These are phyloP conservation scores for Pterocles gutturalis DNA, from an alignment of 2,113 vertebrate species.

Conservation along the genomic window DNA sequence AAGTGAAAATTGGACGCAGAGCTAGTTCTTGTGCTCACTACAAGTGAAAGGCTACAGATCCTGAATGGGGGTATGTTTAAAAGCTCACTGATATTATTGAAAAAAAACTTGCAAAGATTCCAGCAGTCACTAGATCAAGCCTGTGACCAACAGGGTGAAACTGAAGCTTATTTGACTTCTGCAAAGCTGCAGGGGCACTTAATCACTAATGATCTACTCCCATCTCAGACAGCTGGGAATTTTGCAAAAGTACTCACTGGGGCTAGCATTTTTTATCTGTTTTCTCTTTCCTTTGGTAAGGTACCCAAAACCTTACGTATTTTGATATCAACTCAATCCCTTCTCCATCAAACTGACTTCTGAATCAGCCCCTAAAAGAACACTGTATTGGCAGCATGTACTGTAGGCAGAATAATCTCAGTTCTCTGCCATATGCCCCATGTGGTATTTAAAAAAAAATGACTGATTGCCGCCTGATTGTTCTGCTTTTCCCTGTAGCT, in stretches of 20 bases:
- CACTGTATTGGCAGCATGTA: not conserved
- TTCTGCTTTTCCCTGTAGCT: slow-evolving; percentile 48
- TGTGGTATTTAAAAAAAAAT: slow-evolving; percentile 24
- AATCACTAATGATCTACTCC: not conserved
- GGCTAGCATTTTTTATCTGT: not conserved
- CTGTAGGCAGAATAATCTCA: not conserved
- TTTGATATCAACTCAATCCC: not conserved
- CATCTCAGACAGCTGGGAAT: not conserved
- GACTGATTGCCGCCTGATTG: slow-evolving; percentile 9
- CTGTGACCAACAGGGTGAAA: not conserved
- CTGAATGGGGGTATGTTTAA: not conserved
- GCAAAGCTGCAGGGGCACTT: not conserved
- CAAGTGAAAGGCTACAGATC: not conserved
- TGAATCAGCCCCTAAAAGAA: not conserved
- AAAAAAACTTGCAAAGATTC: not conserved
- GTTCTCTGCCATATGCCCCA: slow-evolving; percentile 19
- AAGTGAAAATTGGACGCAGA: not conserved
- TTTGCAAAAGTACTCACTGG: not conserved
- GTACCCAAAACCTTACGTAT: not conserved
- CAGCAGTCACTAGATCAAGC: not conserved
- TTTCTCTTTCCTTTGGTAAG: not conserved
- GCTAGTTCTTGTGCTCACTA: not conserved
- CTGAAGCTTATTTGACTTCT: not conserved
- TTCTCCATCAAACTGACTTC: not conserved
- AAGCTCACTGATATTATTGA: not conserved